Conservation (phyloP, 1,140 invertebrate species). For the Dreissena rostriformis region DNA sequence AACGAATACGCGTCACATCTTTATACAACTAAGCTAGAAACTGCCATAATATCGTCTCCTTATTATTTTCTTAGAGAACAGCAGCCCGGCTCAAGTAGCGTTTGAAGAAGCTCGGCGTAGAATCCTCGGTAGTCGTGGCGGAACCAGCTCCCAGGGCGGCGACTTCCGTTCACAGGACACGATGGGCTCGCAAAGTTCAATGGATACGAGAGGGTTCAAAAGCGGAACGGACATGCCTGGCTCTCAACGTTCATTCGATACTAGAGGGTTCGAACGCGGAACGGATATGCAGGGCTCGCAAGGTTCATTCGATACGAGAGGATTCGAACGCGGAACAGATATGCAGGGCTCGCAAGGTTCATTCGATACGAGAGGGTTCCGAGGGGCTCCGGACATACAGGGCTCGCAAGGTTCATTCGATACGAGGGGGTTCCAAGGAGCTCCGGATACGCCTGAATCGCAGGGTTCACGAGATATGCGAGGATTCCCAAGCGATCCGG, state of each 20-base stretch:
- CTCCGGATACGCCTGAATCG: too few relatives aligned
- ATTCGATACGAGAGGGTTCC: too few relatives aligned
- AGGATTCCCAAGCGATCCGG: too few relatives aligned
- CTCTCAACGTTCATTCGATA: neutral
- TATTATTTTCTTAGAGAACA: conserved; percentile 8
- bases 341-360: neutral
- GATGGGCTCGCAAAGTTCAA: neutral
- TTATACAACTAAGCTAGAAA: neutral
- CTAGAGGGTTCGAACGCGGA: neutral
- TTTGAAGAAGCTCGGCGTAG: conserved; percentile 26
- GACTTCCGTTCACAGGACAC: neutral
- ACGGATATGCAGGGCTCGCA: neutral
- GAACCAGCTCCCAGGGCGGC: neutral
- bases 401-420: too few relatives aligned
- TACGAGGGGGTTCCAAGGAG: too few relatives aligned
- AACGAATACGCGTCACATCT: neutral
- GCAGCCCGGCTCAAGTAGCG: conserved; percentile 28
- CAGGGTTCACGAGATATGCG: too few relatives aligned
- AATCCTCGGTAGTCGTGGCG: neutral
- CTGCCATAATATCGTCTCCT: neutral
- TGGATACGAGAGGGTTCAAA: too few relatives aligned
- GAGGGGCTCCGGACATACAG: too few relatives aligned
- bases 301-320: neutral
- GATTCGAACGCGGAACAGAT: neutral
- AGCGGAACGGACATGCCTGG: neutral